Conservation (phyloP, 2,888 invertebrate genomes). For the Xestia c-nigrum region DNA sequence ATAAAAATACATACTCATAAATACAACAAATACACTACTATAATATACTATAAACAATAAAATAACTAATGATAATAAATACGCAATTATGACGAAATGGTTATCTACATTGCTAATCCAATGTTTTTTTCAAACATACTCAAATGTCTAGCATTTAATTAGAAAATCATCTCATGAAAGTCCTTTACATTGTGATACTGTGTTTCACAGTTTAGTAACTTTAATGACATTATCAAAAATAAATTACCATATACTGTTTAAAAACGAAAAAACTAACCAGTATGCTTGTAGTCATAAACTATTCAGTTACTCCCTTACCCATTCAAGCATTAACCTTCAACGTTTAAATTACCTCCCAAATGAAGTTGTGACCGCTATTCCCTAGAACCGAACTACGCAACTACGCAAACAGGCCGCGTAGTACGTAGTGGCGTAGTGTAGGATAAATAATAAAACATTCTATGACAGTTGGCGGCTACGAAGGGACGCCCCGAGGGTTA, state of each 20-base stretch:
- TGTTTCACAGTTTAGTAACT: not conserved
- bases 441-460: constrained; percentile 75
- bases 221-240: not conserved
- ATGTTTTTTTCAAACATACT: too few species aligned
- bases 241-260: not conserved
- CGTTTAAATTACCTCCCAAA: constrained; percentile 43
- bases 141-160: not conserved
- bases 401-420: constrained; percentile 41
- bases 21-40: too few species aligned
- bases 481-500: constrained; percentile 79
- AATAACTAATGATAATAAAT: too few species aligned
- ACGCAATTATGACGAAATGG: too few species aligned
- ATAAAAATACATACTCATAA: too few species aligned
- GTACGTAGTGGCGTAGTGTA: constrained; percentile 40
- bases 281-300: not conserved
- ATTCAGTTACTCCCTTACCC: constrained; percentile 6
- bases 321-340: constrained; percentile 32
- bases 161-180: not conserved
- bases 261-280: not conserved
- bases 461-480: constrained; percentile 74
- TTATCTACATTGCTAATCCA: too few species aligned
- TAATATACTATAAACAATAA: too few species aligned
- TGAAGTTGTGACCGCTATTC: constrained; percentile 49
- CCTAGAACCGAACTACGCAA: constrained; percentile 50
- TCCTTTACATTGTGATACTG: not conserved